These are phyloP conservation scores for Drosophila grimshawi DNA, from an alignment of 1,140 invertebrate species.

Conservation along the genomic window DNA sequence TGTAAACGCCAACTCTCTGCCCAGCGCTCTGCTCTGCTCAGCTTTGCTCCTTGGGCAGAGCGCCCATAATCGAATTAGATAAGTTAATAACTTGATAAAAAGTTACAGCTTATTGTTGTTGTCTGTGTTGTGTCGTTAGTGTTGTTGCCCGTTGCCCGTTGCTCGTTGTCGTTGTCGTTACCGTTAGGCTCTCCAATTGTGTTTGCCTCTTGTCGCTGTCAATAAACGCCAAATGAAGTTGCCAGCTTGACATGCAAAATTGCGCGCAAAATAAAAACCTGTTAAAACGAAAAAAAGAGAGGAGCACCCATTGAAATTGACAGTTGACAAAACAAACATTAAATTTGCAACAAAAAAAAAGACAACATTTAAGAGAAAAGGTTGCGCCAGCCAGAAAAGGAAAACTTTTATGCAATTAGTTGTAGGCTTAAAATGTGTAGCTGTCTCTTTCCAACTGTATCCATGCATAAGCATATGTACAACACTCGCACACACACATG, in stretches of 20 bases:
- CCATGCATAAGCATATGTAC: too few species aligned
- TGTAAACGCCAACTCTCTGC: slow-evolving; percentile 61
- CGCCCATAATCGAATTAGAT: slow-evolving; percentile 80
- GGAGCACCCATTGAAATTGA: slow-evolving; percentile 31
- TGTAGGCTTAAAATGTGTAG: too few species aligned
- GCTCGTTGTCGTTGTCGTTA: slow-evolving; percentile 34
- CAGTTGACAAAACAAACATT: slow-evolving; percentile 55
- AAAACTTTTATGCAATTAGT: too few species aligned
- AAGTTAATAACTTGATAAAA: slow-evolving; percentile 84
- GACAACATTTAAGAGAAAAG: too few species aligned
- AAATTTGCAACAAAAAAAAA: slow-evolving; percentile 27
- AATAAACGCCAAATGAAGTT: slow-evolving; percentile 77
- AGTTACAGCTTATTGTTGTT: slow-evolving; percentile 65
- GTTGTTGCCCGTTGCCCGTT: slow-evolving; percentile 36
- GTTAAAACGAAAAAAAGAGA: slow-evolving; percentile 4
- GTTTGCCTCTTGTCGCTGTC: slow-evolving; percentile 79
- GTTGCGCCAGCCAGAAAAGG: too few species aligned
- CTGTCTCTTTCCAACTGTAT: too few species aligned
- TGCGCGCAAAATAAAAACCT: slow-evolving; percentile 5
- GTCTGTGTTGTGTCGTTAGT: slow-evolving; percentile 26
- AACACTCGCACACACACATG: too few species aligned
- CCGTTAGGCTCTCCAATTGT: slow-evolving; percentile 57
- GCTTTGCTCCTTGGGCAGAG: slow-evolving; percentile 33
- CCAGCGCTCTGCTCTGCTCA: background rate
- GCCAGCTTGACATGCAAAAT: slow-evolving; percentile 58